phyloP scores from a whole-genome alignment of 1,140 invertebrate genomes.

The Pararge aegeria region DNA sequence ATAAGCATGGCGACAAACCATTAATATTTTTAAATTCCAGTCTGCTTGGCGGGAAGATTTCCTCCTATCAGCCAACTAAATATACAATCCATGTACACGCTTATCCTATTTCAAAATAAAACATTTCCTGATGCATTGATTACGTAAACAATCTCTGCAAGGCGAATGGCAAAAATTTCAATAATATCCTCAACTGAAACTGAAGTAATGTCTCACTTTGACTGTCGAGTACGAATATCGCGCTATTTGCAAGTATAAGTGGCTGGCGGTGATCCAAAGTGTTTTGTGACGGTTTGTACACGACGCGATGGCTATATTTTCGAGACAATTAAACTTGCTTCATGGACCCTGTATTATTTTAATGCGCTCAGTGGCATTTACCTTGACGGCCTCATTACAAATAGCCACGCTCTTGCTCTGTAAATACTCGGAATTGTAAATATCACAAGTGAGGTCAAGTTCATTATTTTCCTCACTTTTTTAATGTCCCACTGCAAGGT shows the following conservation, averaged over 20 bases:
- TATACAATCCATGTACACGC: too few species aligned
- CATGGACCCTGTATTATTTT: constrained; percentile 2
- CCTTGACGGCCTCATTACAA: constrained; percentile 3
- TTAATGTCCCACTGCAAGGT: too few species aligned
- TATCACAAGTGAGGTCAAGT: too few species aligned
- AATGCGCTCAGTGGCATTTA: constrained; percentile 4
- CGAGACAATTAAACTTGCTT: constrained; percentile 16
- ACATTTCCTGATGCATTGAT: too few species aligned
- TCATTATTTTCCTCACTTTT: too few species aligned
- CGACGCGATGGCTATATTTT: constrained; percentile 13
- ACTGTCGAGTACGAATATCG: not conserved
- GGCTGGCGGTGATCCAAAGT: constrained; percentile 14
- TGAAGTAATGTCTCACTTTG: not conserved
- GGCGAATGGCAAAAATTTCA: not conserved
- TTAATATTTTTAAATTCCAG: too few species aligned
- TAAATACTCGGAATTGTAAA: too few species aligned
- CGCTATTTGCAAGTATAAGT: constrained; percentile 15
- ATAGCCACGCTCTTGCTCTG: not conserved
- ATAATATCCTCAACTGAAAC: not conserved
- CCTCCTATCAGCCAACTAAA: too few species aligned
- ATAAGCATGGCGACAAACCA: too few species aligned
- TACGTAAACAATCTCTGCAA: not conserved
- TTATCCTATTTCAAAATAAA: too few species aligned
- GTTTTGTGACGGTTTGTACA: constrained; percentile 3
- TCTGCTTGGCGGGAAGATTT: too few species aligned